Evolutionary conservation across 1,140 invertebrate genomes (phyloP).

Genomic region (Leptinotarsa undecemlineata): DNA sequence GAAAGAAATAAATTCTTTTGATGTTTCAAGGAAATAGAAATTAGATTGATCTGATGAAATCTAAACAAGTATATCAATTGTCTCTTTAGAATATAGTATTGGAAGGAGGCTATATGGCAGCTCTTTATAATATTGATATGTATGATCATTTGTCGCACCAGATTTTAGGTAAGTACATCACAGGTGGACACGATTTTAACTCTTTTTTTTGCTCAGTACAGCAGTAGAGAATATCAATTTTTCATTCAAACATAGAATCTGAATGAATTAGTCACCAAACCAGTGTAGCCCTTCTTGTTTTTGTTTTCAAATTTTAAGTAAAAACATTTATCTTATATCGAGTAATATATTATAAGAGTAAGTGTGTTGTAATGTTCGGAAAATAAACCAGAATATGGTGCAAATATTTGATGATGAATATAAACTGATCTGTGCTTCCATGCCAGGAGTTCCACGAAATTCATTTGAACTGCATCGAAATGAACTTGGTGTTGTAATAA

Average conservation of each 20-base stretch:
- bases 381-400: constrained; percentile 11
- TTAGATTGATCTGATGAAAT: too few relatives aligned
- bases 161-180: constrained; percentile 1
- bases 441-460: too few relatives aligned
- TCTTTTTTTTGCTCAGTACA: neutral
- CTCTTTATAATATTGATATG: too few relatives aligned
- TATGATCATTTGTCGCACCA: neutral
- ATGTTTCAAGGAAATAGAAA: too few relatives aligned
- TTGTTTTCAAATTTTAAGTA: constrained; percentile 26
- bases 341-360: constrained; percentile 7
- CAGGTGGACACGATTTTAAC: neutral
- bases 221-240: neutral
- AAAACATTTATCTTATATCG: neutral
- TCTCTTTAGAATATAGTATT: too few relatives aligned
- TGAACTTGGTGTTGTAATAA: too few relatives aligned
- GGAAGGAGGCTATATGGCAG: too few relatives aligned
- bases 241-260: neutral
- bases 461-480: too few relatives aligned
- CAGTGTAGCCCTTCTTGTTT: constrained; percentile 21
- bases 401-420: too few relatives aligned
- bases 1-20: too few relatives aligned
- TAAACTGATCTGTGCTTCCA: too few relatives aligned
- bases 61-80: too few relatives aligned
- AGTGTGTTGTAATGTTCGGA: constrained; percentile 16
- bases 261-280: neutral